A percentile compares a stretch with the other conserved stretches of the same genome.
phyloP scores from a whole-genome alignment of 2,888 invertebrate genomes.

The Octodonta nipae region DNA sequence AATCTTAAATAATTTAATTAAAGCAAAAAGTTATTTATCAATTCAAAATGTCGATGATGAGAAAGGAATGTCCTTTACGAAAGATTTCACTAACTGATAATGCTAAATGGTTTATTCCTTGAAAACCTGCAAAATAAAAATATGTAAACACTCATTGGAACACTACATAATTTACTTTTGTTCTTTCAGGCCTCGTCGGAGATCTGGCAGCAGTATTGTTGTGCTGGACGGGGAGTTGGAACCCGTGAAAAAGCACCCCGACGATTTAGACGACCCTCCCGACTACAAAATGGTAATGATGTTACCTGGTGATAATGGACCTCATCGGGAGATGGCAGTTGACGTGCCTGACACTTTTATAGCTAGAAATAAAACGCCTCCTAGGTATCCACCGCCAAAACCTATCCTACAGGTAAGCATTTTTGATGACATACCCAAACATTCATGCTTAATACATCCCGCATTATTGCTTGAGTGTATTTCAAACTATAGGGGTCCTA shows the following conservation, averaged over 20 bases:
- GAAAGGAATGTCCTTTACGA: no score
- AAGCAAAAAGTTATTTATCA: no score
- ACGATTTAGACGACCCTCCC: constrained; percentile 38
- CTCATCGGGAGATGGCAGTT: constrained; percentile 96
- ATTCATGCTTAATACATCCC: no score
- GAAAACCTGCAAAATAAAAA: no score
- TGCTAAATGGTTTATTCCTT: no score
- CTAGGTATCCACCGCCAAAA: constrained; percentile 74
- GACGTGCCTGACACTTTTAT: constrained; percentile 93
- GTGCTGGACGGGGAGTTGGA: constrained; percentile 63
- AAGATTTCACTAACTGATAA: no score
- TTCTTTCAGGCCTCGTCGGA: constrained; percentile 60
- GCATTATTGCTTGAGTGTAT: no score
- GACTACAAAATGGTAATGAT: constrained; percentile 66
- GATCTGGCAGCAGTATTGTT: constrained; percentile 68
- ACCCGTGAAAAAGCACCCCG: constrained; percentile 45
- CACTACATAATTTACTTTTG: constrained; percentile 3
- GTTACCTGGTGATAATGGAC: constrained; percentile 81
- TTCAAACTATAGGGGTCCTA: no score
- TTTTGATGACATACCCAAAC: no score
- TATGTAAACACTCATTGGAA: no score
- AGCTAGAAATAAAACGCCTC: constrained; percentile 80
- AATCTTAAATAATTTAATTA: no score
- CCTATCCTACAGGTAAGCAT: constrained; percentile 23
- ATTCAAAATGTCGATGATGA: no score